Conservation (phyloP, 2,113 vertebrate genomes). For the Lutjanus erythropterus region DNA sequence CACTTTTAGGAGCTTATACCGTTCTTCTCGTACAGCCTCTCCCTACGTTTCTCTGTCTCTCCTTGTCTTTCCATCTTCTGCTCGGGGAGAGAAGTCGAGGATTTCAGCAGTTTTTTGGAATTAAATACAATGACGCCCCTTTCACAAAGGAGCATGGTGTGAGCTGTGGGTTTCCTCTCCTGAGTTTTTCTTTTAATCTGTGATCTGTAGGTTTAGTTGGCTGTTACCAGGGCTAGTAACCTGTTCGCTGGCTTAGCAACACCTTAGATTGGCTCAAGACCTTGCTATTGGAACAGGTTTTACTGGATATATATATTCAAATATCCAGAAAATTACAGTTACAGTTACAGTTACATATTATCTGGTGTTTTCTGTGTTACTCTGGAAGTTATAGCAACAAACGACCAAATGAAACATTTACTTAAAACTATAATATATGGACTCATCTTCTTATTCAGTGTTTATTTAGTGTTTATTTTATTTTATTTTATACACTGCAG, state of each 20-base stretch:
- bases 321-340: no score
- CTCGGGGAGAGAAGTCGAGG: background rate
- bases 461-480: no score
- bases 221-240: background rate
- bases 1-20: constrained; percentile 60
- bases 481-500: no score
- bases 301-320: no score
- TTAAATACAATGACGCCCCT: constrained; percentile 29
- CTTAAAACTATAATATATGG: no score
- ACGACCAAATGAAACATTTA: no score
- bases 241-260: background rate
- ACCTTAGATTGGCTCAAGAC: background rate
- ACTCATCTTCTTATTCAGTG: no score
- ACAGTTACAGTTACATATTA: no score
- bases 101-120: constrained; percentile 38
- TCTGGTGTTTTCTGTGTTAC: no score
- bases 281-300: background rate
- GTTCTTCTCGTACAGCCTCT: constrained; percentile 38
- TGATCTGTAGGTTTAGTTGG: background rate
- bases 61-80: constrained; percentile 30
- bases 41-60: background rate
- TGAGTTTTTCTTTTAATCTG: constrained; percentile 10
- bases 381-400: no score
- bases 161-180: constrained; percentile 4
- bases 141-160: background rate